Evolutionary conservation across 2,888 invertebrate species (phyloP).

Genomic region (Euplagia quadripunctaria): DNA sequence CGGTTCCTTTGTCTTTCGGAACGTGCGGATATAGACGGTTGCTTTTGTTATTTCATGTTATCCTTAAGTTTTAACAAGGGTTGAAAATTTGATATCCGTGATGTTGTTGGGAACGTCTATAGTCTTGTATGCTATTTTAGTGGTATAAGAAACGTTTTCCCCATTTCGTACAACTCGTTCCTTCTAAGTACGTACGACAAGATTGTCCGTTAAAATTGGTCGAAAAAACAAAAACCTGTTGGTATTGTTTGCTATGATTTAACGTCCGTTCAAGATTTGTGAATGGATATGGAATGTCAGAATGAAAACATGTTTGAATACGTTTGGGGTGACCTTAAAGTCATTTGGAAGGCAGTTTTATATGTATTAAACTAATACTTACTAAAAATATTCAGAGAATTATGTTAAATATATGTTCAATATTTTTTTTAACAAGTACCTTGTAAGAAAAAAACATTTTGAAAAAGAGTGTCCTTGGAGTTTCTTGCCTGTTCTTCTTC

Average conservation of each 20-base stretch:
- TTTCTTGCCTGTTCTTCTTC: no score
- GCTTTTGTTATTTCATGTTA: no score
- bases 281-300: not conserved
- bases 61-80: no score
- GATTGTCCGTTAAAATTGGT: not conserved
- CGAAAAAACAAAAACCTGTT: slow-evolving; percentile 1
- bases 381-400: no score
- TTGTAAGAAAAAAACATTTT: no score
- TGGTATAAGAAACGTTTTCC: not conserved
- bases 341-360: not conserved
- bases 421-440: no score
- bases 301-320: not conserved
- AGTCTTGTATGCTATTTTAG: no score
- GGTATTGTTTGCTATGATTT: not conserved
- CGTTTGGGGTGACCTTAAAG: not conserved
- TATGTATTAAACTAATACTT: not conserved
- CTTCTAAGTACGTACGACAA: not conserved
- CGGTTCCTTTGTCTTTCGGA: no score
- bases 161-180: not conserved
- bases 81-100: not conserved
- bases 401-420: no score
- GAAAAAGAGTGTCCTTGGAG: no score
- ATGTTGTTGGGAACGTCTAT: no score
- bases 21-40: no score
- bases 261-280: not conserved